A percentile compares a stretch with the other conserved stretches of the same genome.
Evolutionary conservation across 1,140 invertebrate genomes (phyloP).

Genomic region (Rhysida immarginata): DNA sequence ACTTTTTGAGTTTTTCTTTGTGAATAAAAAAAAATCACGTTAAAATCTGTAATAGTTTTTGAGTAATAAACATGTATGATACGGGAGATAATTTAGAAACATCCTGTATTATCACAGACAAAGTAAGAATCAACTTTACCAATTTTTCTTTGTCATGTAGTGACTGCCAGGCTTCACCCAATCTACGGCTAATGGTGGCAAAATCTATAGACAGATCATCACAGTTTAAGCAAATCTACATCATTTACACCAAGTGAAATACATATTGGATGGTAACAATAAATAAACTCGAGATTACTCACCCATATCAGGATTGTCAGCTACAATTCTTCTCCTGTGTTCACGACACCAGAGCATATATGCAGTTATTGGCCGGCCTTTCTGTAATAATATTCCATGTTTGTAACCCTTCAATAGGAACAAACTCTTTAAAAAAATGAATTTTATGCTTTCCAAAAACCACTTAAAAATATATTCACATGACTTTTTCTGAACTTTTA

Average conservation of each 20-base stretch:
- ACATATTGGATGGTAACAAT: not conserved
- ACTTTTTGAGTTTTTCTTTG: too few relatives aligned
- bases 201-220: slow-evolving; percentile 41
- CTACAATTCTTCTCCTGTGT: slow-evolving; percentile 50
- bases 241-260: not conserved
- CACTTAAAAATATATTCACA: too few relatives aligned
- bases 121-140: slow-evolving; percentile 17
- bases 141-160: slow-evolving; percentile 32
- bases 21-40: too few relatives aligned
- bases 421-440: too few relatives aligned
- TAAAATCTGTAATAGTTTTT: too few relatives aligned
- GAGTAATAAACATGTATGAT: too few relatives aligned
- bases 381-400: slow-evolving; percentile 33
- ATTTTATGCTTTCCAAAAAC: not conserved
- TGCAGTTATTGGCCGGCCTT: slow-evolving; percentile 55
- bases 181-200: slow-evolving; percentile 54
- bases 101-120: not conserved
- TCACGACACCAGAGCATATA: slow-evolving; percentile 82
- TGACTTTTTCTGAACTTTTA: not conserved
- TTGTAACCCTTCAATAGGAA: too few relatives aligned
- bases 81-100: too few relatives aligned
- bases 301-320: slow-evolving; percentile 58
- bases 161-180: slow-evolving; percentile 60
- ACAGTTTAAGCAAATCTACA: not conserved
- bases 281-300: slow-evolving; percentile 16